Conservation (phyloP, 2,797 vertebrate genomes). For the Spondyliosoma cantharus region DNA sequence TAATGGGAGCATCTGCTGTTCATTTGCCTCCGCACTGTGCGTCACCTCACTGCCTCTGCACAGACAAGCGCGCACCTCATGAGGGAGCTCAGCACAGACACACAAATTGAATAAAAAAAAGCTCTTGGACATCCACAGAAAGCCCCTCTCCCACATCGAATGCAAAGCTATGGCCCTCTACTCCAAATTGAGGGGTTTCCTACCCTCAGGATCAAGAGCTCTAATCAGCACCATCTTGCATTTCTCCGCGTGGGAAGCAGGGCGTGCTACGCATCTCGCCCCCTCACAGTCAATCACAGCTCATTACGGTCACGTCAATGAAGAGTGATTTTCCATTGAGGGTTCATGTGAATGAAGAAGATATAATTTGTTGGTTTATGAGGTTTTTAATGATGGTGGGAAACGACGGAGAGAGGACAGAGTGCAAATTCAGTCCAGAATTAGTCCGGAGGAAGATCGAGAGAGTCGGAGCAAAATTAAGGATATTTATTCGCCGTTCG, state of each 20-base stretch:
- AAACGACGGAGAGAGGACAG: slow-evolving; percentile 24
- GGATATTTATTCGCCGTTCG: slow-evolving; percentile 7
- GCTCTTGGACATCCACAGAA: slow-evolving; percentile 15
- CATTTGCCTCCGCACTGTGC: slow-evolving; percentile 32
- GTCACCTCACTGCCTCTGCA: slow-evolving; percentile 30
- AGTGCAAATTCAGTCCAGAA: slow-evolving; percentile 17
- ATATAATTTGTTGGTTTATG: slow-evolving; percentile 58
- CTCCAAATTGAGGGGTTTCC: slow-evolving; percentile 61
- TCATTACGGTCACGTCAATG: slow-evolving; percentile 46
- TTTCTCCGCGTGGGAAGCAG: slow-evolving; percentile 65
- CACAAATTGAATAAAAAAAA: slow-evolving; percentile 43
- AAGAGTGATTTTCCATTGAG: slow-evolving; percentile 39
- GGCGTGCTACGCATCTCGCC: slow-evolving; percentile 30
- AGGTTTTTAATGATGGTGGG: slow-evolving; percentile 57
- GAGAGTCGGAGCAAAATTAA: background rate
- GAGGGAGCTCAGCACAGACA: slow-evolving; percentile 15
- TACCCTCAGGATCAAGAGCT: slow-evolving; percentile 59
- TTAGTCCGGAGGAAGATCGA: background rate
- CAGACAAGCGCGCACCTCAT: background rate
- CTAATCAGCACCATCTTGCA: slow-evolving; percentile 79
- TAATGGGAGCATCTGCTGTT: slow-evolving; percentile 75
- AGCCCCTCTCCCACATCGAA: slow-evolving; percentile 1
- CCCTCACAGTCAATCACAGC: slow-evolving; percentile 63
- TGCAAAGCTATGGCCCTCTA: slow-evolving; percentile 5
- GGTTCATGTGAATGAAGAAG: slow-evolving; percentile 41